Conservation (phyloP, 2,797 vertebrate genomes). For the Chaetodon trifasciatus region DNA sequence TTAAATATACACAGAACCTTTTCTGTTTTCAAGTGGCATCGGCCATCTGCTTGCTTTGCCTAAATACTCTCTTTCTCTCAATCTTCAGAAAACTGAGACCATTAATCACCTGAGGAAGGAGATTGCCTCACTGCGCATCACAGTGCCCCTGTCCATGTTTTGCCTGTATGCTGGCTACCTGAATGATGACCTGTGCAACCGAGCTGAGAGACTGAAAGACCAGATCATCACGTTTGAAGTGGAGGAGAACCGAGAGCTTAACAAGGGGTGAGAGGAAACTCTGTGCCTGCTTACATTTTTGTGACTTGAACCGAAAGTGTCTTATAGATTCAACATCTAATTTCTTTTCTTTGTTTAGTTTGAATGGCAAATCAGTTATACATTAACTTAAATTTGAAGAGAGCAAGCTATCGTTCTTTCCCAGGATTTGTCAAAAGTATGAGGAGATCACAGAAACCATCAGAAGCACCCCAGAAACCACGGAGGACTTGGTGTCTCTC, state of each 20-base stretch:
- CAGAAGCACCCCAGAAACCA: slow-evolving; percentile 83
- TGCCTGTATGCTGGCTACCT: slow-evolving; percentile 87
- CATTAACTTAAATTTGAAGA: background rate
- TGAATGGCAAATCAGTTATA: background rate
- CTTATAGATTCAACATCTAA: background rate
- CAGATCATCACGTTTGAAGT: slow-evolving; percentile 86
- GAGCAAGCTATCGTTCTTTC: background rate
- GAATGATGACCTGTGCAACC: slow-evolving; percentile 88
- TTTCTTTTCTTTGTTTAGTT: background rate
- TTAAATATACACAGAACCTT: slow-evolving; percentile 14
- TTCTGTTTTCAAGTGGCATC: background rate
- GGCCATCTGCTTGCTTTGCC: background rate
- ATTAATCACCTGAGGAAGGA: slow-evolving; percentile 84
- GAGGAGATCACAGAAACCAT: slow-evolving; percentile 85
- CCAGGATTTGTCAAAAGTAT: slow-evolving; percentile 90
- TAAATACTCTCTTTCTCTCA: slow-evolving; percentile 12
- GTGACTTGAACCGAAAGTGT: background rate
- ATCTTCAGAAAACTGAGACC: slow-evolving; percentile 86
- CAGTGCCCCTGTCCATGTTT: slow-evolving; percentile 91
- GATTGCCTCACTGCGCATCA: slow-evolving; percentile 88
- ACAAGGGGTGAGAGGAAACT: slow-evolving; percentile 82
- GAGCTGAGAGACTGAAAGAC: slow-evolving; percentile 85
- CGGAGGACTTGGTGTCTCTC: slow-evolving; percentile 88
- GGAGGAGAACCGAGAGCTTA: slow-evolving; percentile 88
- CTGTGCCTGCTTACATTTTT: background rate